These are phyloP conservation scores for Noctilio leporinus DNA, from an alignment of 2,113 vertebrate species.

Conservation along the genomic window DNA sequence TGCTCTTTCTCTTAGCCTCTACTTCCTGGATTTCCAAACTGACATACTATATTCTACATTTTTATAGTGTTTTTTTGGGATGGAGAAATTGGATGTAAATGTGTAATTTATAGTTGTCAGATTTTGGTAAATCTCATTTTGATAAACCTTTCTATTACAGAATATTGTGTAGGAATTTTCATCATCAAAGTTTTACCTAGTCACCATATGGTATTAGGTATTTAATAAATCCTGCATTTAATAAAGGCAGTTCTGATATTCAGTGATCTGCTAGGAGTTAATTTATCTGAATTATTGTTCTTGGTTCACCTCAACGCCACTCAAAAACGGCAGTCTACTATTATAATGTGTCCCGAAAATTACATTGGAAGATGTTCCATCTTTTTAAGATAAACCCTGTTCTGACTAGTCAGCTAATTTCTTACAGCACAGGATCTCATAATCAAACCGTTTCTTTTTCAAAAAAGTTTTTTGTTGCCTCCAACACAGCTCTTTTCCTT, in stretches of 20 bases:
- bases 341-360: background rate
- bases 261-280: background rate
- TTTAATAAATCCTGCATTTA: conserved; percentile 18
- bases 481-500: background rate
- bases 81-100: background rate
- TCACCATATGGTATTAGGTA: background rate
- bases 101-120: background rate
- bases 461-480: conserved; percentile 8
- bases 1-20: background rate
- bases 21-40: conserved; percentile 4
- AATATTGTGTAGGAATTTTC: background rate
- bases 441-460: background rate
- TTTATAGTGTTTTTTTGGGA: background rate
- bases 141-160: background rate
- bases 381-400: background rate
- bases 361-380: background rate
- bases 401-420: background rate
- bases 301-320: background rate
- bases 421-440: background rate
- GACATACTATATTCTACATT: background rate
- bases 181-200: background rate
- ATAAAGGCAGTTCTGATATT: background rate
- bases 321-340: background rate
- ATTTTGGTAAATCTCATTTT: background rate
- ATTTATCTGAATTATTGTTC: background rate